These are phyloP conservation scores for Mamestra brassicae DNA, from an alignment of 2,888 invertebrate genomes.

Conservation along the genomic window DNA sequence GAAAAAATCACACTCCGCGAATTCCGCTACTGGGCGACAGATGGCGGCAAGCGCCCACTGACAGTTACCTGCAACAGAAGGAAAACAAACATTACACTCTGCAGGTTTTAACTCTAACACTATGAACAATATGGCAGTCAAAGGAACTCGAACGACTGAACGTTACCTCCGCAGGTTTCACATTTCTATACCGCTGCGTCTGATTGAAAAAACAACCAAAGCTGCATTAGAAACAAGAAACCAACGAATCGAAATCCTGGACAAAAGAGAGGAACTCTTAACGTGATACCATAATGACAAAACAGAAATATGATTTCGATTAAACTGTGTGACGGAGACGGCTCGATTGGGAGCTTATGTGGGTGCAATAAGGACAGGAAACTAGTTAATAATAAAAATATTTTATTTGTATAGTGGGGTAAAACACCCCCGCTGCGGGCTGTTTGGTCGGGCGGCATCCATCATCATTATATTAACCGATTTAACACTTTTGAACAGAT, in stretches of 20 bases:
- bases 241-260: constrained; percentile 85
- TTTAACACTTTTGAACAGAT: constrained; percentile 91
- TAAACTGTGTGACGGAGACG: constrained; percentile 85
- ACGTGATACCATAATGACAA: constrained; percentile 91
- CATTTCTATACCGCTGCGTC: constrained; percentile 80
- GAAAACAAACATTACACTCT: constrained; percentile 61
- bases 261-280: constrained; percentile 90
- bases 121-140: constrained; percentile 43
- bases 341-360: constrained; percentile 72
- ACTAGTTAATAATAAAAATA: constrained; percentile 90
- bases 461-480: constrained; percentile 91
- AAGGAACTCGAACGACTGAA: constrained; percentile 55
- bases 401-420: constrained; percentile 91
- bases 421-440: constrained; percentile 91
- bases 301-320: constrained; percentile 91
- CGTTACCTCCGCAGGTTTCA: constrained; percentile 70
- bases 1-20: constrained; percentile 74
- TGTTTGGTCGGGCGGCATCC: constrained; percentile 89
- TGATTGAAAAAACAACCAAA: constrained; percentile 79
- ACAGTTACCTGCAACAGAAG: constrained; percentile 73
- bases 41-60: constrained; percentile 77
- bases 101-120: constrained; percentile 52
- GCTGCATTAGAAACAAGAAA: constrained; percentile 89
- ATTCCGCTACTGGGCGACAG: constrained; percentile 82
- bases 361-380: constrained; percentile 82